A percentile compares a stretch with the other conserved stretches of the same genome.
Conservation (phyloP, 1,140 invertebrate species). For the Tetranychus cinnabarinus region DNA sequence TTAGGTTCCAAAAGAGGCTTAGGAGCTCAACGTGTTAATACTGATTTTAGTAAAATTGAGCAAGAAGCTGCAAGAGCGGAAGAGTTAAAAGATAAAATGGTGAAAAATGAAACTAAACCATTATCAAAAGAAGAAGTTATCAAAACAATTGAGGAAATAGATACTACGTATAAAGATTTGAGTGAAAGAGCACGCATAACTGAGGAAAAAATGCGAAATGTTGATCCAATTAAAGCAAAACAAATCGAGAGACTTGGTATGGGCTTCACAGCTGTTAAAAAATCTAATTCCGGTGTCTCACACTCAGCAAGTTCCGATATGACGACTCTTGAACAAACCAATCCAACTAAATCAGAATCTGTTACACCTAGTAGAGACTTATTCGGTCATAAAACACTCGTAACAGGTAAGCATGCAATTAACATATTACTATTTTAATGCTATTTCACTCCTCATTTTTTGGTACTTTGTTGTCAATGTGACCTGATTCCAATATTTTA, state of each 20-base stretch:
- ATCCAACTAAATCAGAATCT: slow-evolving; percentile 6
- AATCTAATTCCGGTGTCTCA: slow-evolving; percentile 18
- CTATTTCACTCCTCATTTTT: background rate
- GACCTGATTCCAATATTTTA: no score
- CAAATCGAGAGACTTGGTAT: slow-evolving; percentile 82
- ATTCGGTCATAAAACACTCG: background rate
- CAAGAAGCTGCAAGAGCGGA: slow-evolving; percentile 56
- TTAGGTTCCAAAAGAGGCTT: slow-evolving; percentile 59
- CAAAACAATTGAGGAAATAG: slow-evolving; percentile 36
- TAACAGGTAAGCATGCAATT: background rate
- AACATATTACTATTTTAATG: background rate
- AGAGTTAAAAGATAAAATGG: slow-evolving; percentile 31
- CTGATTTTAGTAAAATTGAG: slow-evolving; percentile 88
- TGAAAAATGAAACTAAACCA: slow-evolving; percentile 13
- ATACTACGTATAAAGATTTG: slow-evolving; percentile 69
- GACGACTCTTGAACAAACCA: slow-evolving; percentile 68
- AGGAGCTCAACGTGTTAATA: slow-evolving; percentile 79
- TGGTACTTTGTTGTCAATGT: no score
- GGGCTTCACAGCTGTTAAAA: slow-evolving; percentile 32
- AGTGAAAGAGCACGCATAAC: slow-evolving; percentile 47
- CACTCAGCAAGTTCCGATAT: slow-evolving; percentile 84
- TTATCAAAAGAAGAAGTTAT: slow-evolving; percentile 30
- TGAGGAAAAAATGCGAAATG: slow-evolving; percentile 43
- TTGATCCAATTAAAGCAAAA: slow-evolving; percentile 64
- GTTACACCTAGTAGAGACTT: background rate